These are phyloP conservation scores for Diorhabda carinulata DNA, from an alignment of 1,140 invertebrate genomes.

Conservation along the genomic window DNA sequence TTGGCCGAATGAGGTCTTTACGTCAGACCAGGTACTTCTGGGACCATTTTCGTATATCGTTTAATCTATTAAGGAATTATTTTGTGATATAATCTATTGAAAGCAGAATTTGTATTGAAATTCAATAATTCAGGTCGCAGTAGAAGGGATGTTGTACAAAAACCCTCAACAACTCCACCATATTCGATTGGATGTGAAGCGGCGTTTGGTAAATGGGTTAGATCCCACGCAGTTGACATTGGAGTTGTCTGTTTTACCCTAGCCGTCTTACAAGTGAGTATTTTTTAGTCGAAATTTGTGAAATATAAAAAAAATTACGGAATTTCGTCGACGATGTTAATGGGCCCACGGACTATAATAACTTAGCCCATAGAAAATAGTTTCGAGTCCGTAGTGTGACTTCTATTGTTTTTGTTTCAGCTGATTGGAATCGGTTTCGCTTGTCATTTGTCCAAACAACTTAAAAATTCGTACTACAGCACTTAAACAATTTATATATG, in stretches of 20 bases:
- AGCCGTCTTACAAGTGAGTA: conserved; percentile 34
- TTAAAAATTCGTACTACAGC: conserved; percentile 31
- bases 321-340: not conserved
- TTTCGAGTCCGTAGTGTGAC: no score
- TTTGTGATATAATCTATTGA: no score
- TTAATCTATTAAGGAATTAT: no score
- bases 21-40: no score
- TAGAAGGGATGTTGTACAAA: not conserved
- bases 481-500: conserved; percentile 13
- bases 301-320: not conserved
- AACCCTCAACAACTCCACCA: conserved; percentile 10
- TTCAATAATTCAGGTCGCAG: not conserved
- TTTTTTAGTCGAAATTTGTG: not conserved
- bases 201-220: conserved; percentile 30
- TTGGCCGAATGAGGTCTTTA: no score
- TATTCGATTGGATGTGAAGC: conserved; percentile 28
- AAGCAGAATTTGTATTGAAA: no score
- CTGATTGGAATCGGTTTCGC: conserved; percentile 36
- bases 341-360: no score
- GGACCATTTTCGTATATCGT: no score
- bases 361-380: no score
- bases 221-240: conserved; percentile 33
- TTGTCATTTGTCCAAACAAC: conserved; percentile 36
- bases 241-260: conserved; percentile 32
- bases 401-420: conserved; percentile 19